phyloP scores from a whole-genome alignment of 2,113 vertebrate species.

The Vombatus ursinus region DNA sequence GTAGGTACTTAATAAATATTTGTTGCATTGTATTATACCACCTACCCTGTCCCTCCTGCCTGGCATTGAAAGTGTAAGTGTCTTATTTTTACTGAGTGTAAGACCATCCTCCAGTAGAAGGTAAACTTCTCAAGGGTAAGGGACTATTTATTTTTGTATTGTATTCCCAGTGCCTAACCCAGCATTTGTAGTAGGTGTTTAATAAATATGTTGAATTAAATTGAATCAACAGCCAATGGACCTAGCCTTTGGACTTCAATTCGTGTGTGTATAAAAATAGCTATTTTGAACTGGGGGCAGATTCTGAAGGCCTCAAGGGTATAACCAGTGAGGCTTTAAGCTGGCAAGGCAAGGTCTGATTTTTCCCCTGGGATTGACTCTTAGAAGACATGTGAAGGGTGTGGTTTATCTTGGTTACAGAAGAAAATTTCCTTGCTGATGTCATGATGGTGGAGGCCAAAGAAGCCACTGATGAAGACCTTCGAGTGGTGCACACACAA shows the following conservation, averaged over 20 bases:
- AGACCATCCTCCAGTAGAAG: background rate
- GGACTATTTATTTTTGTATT: background rate
- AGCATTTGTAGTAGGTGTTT: background rate
- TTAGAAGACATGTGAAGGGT: background rate
- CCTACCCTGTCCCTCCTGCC: background rate
- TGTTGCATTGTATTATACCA: background rate
- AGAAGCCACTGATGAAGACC: conserved; percentile 95
- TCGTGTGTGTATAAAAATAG: background rate
- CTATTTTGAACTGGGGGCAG: background rate
- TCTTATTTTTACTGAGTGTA: background rate
- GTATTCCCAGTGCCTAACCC: background rate
- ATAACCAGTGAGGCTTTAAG: background rate
- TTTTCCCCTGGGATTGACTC: background rate
- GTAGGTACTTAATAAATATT: background rate
- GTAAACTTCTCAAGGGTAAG: background rate
- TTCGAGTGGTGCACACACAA: conserved; percentile 93
- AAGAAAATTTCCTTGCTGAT: conserved; percentile 93
- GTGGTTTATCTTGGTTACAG: conserved; percentile 81
- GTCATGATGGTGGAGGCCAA: conserved; percentile 89
- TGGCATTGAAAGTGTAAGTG: background rate
- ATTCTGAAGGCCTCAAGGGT: background rate
- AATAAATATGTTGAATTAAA: background rate
- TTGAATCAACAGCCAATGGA: background rate
- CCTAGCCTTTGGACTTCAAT: background rate
- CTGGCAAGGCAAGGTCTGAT: background rate